A percentile compares a stretch with the other conserved stretches of the same genome.
phyloP scores from a whole-genome alignment of 2,888 invertebrate genomes.

The Volucella inanis region DNA sequence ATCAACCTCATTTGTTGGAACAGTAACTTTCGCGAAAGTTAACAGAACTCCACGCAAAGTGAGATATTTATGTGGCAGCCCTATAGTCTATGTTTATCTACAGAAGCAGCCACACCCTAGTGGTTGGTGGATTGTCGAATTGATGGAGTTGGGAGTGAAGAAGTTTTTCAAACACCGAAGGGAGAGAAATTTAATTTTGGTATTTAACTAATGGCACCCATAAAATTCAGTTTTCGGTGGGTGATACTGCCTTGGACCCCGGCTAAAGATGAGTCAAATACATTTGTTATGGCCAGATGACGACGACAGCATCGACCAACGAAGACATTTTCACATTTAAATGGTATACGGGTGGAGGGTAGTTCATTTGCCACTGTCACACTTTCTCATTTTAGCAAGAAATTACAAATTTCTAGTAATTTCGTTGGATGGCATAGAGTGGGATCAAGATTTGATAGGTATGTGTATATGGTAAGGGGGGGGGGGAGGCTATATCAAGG shows the following conservation, averaged over 20 bases:
- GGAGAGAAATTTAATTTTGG: slow-evolving; percentile 58
- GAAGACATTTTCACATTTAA: slow-evolving; percentile 4
- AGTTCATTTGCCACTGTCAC: slow-evolving; percentile 4
- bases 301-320: neutral
- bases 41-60: slow-evolving; percentile 58
- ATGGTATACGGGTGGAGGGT: slow-evolving; percentile 3
- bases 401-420: slow-evolving; percentile 10
- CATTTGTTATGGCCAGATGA: slow-evolving; percentile 46
- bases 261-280: slow-evolving; percentile 39
- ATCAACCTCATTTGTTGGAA: slow-evolving; percentile 58
- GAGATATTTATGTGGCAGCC: slow-evolving; percentile 54
- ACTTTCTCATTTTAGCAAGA: slow-evolving; percentile 2
- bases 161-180: neutral
- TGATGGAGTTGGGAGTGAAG: neutral
- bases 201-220: slow-evolving; percentile 61
- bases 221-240: slow-evolving; percentile 30
- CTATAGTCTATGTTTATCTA: slow-evolving; percentile 46
- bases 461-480: neutral
- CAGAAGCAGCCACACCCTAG: neutral
- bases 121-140: neutral
- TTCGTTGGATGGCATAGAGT: too few relatives aligned
- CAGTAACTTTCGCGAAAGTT: slow-evolving; percentile 62
- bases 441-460: too few relatives aligned
- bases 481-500: too few relatives aligned
- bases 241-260: neutral